These are phyloP conservation scores for Adoxophyes honmai DNA, from an alignment of 1,140 invertebrate species.

Conservation along the genomic window DNA sequence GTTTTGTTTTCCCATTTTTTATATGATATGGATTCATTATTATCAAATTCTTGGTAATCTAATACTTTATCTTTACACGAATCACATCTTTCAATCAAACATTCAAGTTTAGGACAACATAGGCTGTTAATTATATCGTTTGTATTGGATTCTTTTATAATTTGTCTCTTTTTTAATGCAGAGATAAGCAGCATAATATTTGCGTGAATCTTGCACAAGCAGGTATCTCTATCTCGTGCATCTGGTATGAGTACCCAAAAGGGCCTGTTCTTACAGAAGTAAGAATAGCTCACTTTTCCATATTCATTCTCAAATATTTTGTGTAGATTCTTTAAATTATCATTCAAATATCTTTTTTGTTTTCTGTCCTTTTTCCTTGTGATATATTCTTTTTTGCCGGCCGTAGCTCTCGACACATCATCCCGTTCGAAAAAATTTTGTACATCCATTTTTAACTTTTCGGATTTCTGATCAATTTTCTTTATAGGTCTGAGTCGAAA, in stretches of 20 bases:
- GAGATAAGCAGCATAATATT: slow-evolving; percentile 5
- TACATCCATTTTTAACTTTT: slow-evolving; percentile 16
- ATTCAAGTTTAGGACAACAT: slow-evolving; percentile 16
- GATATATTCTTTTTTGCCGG: slow-evolving; percentile 23
- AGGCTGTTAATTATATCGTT: slow-evolving; percentile 14
- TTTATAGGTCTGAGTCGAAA: too few relatives aligned
- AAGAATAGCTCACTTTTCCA: slow-evolving; percentile 15
- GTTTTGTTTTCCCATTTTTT: not conserved
- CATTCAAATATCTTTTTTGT: slow-evolving; percentile 22
- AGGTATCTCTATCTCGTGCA: slow-evolving; percentile 17
- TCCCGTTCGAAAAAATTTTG: slow-evolving; percentile 24
- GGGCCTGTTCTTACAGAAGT: slow-evolving; percentile 23
- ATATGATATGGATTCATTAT: slow-evolving; percentile 12
- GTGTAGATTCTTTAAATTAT: slow-evolving; percentile 23
- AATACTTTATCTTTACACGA: slow-evolving; percentile 17
- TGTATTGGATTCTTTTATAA: slow-evolving; percentile 3
- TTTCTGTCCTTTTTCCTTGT: slow-evolving; percentile 13
- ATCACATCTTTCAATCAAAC: slow-evolving; percentile 12
- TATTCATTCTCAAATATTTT: slow-evolving; percentile 14
- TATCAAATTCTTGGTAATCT: slow-evolving; percentile 15
- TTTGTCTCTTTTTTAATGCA: slow-evolving; percentile 5
- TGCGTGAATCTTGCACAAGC: slow-evolving; percentile 10
- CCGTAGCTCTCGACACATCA: slow-evolving; percentile 16
- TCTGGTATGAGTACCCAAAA: slow-evolving; percentile 20
- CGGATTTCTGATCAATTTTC: too few relatives aligned